phyloP scores from a whole-genome alignment of 2,113 vertebrate genomes.

The Sterna hirundo region DNA sequence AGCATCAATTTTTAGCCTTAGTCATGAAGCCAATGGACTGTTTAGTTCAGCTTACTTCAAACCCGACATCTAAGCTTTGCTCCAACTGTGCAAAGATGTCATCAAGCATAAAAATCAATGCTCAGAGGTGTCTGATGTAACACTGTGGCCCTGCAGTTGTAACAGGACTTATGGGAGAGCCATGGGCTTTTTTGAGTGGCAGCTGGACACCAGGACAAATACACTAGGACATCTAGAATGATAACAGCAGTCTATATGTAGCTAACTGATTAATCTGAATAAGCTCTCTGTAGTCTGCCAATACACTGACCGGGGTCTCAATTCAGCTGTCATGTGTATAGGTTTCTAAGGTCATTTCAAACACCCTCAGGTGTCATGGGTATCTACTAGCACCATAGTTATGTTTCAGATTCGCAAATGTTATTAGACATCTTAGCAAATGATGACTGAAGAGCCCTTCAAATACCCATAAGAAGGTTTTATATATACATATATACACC shows the following conservation, averaged over 20 bases:
- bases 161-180: neutral
- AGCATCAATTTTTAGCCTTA: neutral
- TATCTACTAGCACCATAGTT: neutral
- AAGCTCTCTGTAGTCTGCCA: accelerated
- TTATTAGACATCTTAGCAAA: neutral
- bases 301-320: neutral
- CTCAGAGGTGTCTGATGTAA: neutral
- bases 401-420: neutral
- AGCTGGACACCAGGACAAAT: neutral
- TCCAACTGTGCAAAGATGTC: neutral
- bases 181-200: neutral
- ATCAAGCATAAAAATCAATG: neutral
- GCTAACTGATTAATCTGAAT: neutral
- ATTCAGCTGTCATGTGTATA: neutral
- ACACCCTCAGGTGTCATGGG: neutral
- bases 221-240: neutral
- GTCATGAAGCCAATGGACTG: neutral
- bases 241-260: neutral
- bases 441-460: neutral
- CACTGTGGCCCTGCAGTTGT: neutral
- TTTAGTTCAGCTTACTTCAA: neutral
- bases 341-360: neutral
- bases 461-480: neutral
- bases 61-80: neutral
- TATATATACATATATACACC: too few relatives aligned